A percentile compares a stretch with the other conserved stretches of the same genome.
Evolutionary conservation across 2,888 invertebrate genomes (phyloP).

Genomic region (Eupithecia inturbata): DNA sequence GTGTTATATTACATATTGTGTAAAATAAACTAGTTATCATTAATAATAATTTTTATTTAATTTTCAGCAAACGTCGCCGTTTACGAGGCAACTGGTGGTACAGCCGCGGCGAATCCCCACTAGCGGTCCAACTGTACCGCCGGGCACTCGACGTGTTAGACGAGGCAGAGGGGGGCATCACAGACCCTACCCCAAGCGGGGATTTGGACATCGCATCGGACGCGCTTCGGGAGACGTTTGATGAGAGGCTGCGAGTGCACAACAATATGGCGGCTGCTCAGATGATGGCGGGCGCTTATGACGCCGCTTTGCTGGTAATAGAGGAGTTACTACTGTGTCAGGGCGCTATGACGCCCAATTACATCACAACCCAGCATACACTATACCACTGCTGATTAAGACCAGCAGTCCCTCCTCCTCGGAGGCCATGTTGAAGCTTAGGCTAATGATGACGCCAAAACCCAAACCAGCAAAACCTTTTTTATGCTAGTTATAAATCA

Average conservation of each 20-base stretch:
- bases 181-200: slow-evolving; percentile 80
- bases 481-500: too few species aligned
- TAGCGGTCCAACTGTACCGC: slow-evolving; percentile 94
- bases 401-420: too few species aligned
- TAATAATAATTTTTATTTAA: slow-evolving; percentile 38
- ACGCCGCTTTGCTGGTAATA: slow-evolving; percentile 84
- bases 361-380: neutral
- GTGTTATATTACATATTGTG: too few species aligned
- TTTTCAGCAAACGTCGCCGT: slow-evolving; percentile 78
- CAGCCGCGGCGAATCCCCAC: slow-evolving; percentile 89
- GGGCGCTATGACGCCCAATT: neutral
- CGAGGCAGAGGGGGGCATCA: slow-evolving; percentile 87
- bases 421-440: too few species aligned
- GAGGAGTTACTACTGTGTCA: neutral
- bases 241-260: slow-evolving; percentile 92
- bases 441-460: too few species aligned
- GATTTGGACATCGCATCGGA: slow-evolving; percentile 66
- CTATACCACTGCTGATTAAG: too few species aligned
- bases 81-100: slow-evolving; percentile 97
- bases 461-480: too few species aligned
- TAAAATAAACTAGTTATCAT: neutral
- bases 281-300: slow-evolving; percentile 93
- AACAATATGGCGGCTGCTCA: slow-evolving; percentile 97
- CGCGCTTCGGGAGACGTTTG: slow-evolving; percentile 83
- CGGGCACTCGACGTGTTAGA: slow-evolving; percentile 93